These are phyloP conservation scores for Clostera curtula DNA, from an alignment of 2,888 invertebrate genomes.

Conservation along the genomic window DNA sequence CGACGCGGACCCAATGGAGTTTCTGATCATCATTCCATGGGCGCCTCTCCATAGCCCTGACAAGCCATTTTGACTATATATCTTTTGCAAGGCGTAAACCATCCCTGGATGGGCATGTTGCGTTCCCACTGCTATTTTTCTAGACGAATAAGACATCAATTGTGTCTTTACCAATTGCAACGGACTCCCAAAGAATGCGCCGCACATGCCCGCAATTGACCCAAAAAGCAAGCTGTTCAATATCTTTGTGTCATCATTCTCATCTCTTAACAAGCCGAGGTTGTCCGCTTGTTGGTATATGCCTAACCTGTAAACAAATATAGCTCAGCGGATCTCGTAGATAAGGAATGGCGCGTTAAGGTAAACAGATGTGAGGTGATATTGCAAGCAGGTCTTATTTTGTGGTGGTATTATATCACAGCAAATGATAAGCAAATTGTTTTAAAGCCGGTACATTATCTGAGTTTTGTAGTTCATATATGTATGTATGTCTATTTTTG, in stretches of 20 bases:
- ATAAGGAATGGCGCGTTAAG: no score
- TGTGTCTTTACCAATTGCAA: conserved; percentile 93
- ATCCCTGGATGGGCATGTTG: conserved; percentile 87
- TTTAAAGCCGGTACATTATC: no score
- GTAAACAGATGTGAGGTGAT: no score
- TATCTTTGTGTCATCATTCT: conserved; percentile 80
- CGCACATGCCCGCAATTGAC: conserved; percentile 84
- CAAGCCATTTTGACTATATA: conserved; percentile 74
- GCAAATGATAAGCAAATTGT: no score
- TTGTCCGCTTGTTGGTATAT: conserved; percentile 84
- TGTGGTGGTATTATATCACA: no score
- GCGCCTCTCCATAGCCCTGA: conserved; percentile 82
- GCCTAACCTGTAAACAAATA: conserved; percentile 76
- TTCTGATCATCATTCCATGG: conserved; percentile 82
- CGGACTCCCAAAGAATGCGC: conserved; percentile 88
- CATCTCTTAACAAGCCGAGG: conserved; percentile 75
- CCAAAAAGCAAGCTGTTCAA: conserved; percentile 82
- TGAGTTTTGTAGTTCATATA: no score
- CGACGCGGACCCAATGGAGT: conserved; percentile 87
- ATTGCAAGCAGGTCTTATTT: no score
- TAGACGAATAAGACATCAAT: conserved; percentile 84
- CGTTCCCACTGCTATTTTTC: conserved; percentile 89
- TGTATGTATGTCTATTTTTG: no score
- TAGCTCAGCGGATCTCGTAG: not conserved
- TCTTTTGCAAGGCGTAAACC: conserved; percentile 76